Percentiles rank a stretch among this genome's conserved stretches.
phyloP scores from a whole-genome alignment of 2,888 invertebrate species.

The Drosophila greeni region DNA sequence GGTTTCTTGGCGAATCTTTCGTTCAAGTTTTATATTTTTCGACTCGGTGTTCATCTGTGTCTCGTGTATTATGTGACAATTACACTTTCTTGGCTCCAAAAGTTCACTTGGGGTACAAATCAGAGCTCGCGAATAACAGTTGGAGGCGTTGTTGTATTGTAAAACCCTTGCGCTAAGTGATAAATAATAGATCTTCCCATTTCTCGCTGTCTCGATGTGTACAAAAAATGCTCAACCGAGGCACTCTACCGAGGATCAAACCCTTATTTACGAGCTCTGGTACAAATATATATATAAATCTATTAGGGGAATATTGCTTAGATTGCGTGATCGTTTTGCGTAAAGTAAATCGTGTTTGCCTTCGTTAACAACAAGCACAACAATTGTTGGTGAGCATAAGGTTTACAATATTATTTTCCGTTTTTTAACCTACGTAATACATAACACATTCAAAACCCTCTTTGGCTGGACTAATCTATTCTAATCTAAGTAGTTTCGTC shows the following conservation, averaged over 20 bases:
- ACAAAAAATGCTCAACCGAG: not conserved
- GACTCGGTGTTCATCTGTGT: slow-evolving; percentile 26
- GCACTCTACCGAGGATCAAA: too few relatives aligned
- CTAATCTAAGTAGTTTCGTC: slow-evolving; percentile 59
- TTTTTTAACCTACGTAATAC: slow-evolving; percentile 18
- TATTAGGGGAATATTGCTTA: slow-evolving; percentile 24
- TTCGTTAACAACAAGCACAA: slow-evolving; percentile 67
- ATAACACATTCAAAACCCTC: slow-evolving; percentile 31
- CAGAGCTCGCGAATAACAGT: slow-evolving; percentile 4
- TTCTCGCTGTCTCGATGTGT: too few relatives aligned
- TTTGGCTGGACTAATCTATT: slow-evolving; percentile 25
- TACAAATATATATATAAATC: slow-evolving; percentile 25
- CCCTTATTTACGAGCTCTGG: slow-evolving; percentile 1
- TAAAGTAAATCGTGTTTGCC: slow-evolving; percentile 55
- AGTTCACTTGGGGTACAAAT: slow-evolving; percentile 11
- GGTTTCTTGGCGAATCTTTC: slow-evolving; percentile 56
- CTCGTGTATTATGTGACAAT: slow-evolving; percentile 23
- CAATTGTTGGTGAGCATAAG: slow-evolving; percentile 69
- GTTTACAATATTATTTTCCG: slow-evolving; percentile 59
- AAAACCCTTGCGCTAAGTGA: not conserved
- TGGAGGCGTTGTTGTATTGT: not conserved
- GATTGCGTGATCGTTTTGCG: slow-evolving; percentile 10
- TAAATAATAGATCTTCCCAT: not conserved
- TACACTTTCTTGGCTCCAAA: slow-evolving; percentile 29
- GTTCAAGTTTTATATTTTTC: slow-evolving; percentile 52